These are phyloP conservation scores for Macaria notata DNA, from an alignment of 2,888 invertebrate genomes.

Conservation along the genomic window DNA sequence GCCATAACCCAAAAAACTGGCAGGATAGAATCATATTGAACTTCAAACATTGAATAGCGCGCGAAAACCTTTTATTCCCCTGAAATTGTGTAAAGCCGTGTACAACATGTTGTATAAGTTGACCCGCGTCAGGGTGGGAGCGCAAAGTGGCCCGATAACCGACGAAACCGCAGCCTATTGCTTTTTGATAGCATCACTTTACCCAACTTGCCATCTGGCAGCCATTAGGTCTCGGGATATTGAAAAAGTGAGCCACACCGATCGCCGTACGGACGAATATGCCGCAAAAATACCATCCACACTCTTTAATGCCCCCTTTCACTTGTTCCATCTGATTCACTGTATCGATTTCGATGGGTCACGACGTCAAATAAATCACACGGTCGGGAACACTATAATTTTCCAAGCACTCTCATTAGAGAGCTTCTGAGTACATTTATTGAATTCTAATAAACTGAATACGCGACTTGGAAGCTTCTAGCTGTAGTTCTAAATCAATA, in stretches of 20 bases:
- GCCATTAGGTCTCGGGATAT: constrained; percentile 79
- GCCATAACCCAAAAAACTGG: too few relatives aligned
- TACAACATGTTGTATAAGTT: constrained; percentile 60
- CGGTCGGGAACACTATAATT: constrained; percentile 8
- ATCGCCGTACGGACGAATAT: constrained; percentile 46
- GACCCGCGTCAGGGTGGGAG: constrained; percentile 67
- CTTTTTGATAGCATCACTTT: constrained; percentile 83
- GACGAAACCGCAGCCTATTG: constrained; percentile 77
- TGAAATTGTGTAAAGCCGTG: constrained; percentile 54
- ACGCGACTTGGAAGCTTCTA: constrained; percentile 7
- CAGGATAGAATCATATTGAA: too few relatives aligned
- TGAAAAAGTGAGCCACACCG: constrained; percentile 75
- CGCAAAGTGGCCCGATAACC: constrained; percentile 80
- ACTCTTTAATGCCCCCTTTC: constrained; percentile 26
- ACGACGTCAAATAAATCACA: constrained; percentile 2
- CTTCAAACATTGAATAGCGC: constrained; percentile 3
- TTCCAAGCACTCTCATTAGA: constrained; percentile 7
- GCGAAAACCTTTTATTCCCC: constrained; percentile 24
- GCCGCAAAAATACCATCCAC: constrained; percentile 37
- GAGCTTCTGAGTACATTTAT: not conserved
- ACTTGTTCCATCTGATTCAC: constrained; percentile 17
- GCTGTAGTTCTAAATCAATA: constrained; percentile 8
- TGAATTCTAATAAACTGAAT: not conserved
- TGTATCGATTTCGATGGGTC: constrained; percentile 16
- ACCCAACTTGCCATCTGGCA: constrained; percentile 79